Percentiles rank a stretch among this genome's conserved stretches.
Evolutionary conservation across 2,888 invertebrate species (phyloP).

Genomic region (Toxonevra muliebris): DNA sequence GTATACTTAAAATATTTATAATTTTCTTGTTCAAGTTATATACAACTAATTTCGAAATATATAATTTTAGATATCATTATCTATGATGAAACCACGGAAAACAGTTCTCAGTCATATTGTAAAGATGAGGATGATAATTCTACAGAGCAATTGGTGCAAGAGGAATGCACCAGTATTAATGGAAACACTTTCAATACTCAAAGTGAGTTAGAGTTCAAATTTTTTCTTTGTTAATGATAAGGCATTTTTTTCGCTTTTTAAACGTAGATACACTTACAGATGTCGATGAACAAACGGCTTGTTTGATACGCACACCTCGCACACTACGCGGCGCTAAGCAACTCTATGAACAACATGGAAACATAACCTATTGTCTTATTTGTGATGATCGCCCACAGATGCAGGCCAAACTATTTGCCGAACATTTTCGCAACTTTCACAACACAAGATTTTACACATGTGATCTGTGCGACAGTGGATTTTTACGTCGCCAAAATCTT

Average conservation of each 20-base stretch:
- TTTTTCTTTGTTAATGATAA: not conserved
- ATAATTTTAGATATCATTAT: slow-evolving; percentile 34
- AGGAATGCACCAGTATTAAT: not conserved
- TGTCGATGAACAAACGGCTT: too few species aligned
- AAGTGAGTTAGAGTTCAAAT: not conserved
- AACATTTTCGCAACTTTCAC: slow-evolving; percentile 72
- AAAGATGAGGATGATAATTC: not conserved
- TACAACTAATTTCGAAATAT: not conserved
- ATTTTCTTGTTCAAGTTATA: not conserved
- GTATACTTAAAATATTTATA: too few species aligned
- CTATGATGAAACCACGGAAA: slow-evolving; percentile 35
- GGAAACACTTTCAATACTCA: not conserved
- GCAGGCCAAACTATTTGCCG: slow-evolving; percentile 70
- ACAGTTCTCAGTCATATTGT: not conserved
- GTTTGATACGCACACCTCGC: not conserved
- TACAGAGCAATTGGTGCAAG: not conserved
- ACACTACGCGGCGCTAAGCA: not conserved
- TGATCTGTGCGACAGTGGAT: slow-evolving; percentile 74
- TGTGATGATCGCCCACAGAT: slow-evolving; percentile 43
- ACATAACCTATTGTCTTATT: slow-evolving; percentile 38
- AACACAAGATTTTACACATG: slow-evolving; percentile 76
- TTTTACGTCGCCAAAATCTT: slow-evolving; percentile 71
- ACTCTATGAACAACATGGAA: slow-evolving; percentile 23
- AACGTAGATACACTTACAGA: too few species aligned
- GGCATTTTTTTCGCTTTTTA: not conserved